Evolutionary conservation across 35 echinoderm and acorn worm species (phyloP).

Genomic region (Strongylocentrotus purpuratus): DNA sequence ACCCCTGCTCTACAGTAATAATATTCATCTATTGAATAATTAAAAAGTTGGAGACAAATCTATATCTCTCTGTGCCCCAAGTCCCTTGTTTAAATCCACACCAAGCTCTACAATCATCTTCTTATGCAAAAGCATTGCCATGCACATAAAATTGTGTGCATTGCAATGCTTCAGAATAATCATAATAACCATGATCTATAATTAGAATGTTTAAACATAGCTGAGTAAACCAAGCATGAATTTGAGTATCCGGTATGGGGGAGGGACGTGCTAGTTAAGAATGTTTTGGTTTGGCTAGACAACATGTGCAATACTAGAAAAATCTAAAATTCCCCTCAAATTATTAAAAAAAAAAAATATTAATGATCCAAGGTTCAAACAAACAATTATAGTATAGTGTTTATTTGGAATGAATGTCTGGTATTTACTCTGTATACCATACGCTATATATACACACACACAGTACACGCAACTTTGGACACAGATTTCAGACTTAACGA

Average conservation of each 20-base stretch:
- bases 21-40: no score
- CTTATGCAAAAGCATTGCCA: neutral
- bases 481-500: no score
- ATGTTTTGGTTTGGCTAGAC: neutral
- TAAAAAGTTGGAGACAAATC: no score
- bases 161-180: neutral
- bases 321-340: neutral
- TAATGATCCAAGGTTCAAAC: neutral
- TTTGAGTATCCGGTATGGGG: neutral
- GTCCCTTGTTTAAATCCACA: neutral
- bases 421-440: no score
- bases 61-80: neutral
- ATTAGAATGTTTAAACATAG: neutral
- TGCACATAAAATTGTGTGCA: neutral
- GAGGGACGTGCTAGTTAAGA: neutral
- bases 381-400: neutral
- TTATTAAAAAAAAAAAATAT: neutral
- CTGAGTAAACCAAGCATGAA: neutral
- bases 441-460: no score
- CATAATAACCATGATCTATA: neutral
- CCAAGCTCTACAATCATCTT: neutral
- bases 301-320: neutral
- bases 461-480: no score
- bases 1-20: no score
- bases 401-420: no score